phyloP scores from a whole-genome alignment of 2,888 invertebrate genomes.

The Xestobium rufovillosum region DNA sequence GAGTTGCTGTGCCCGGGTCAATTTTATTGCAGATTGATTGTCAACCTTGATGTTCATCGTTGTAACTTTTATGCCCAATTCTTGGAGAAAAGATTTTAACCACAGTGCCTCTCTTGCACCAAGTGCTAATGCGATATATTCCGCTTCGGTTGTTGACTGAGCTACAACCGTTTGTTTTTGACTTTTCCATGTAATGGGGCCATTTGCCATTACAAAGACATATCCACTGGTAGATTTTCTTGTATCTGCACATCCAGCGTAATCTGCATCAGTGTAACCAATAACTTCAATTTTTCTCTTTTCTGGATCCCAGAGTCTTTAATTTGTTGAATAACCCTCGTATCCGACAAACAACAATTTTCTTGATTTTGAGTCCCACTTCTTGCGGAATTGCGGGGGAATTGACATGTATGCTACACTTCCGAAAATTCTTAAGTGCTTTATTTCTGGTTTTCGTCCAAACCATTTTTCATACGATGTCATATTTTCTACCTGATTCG shows the following conservation, averaged over 20 bases:
- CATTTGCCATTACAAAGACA: too few species aligned
- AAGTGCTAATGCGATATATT: slow-evolving; percentile 2
- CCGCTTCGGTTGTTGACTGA: slow-evolving; percentile 4
- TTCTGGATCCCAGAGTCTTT: slow-evolving; percentile 16
- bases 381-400: slow-evolving; percentile 19
- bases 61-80: background rate
- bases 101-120: slow-evolving; percentile 3
- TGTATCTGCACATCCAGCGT: too few species aligned
- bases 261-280: too few species aligned
- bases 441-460: slow-evolving; percentile 22
- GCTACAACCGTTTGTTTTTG: too few species aligned
- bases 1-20: background rate
- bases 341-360: slow-evolving; percentile 26
- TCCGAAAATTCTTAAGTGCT: slow-evolving; percentile 27
- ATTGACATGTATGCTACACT: slow-evolving; percentile 20
- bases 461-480: slow-evolving; percentile 26
- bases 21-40: slow-evolving; percentile 5
- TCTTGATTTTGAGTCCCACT: slow-evolving; percentile 18
- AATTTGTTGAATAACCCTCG: slow-evolving; percentile 20
- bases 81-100: background rate
- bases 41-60: background rate
- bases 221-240: too few species aligned
- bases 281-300: slow-evolving; percentile 21
- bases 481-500: slow-evolving; percentile 5
- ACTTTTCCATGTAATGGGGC: too few species aligned